A percentile compares a stretch with the other conserved stretches of the same genome.
phyloP scores from a whole-genome alignment of 2,888 invertebrate species.

The Scaptomyza parva region DNA sequence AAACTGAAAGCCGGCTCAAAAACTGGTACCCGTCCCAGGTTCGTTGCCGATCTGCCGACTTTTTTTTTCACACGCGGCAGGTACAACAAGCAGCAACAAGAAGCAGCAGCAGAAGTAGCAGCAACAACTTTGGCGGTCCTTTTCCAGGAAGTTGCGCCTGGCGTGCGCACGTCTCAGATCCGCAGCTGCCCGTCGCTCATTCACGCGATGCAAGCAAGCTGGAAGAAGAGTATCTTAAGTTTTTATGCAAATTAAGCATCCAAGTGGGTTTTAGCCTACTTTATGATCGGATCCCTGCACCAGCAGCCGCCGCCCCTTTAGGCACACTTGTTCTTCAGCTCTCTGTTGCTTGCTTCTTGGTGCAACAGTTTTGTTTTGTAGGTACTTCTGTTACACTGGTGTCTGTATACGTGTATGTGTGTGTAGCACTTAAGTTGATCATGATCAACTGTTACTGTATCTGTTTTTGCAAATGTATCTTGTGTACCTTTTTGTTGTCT shows the following conservation, averaged over 20 bases:
- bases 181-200: conserved; percentile 65
- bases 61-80: conserved; percentile 73
- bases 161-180: conserved; percentile 65
- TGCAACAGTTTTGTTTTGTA: no score
- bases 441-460: conserved; percentile 35
- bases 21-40: conserved; percentile 56
- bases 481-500: conserved; percentile 76
- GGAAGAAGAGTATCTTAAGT: conserved; percentile 58
- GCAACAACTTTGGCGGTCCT: conserved; percentile 79
- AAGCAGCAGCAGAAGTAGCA: conserved; percentile 19
- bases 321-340: conserved; percentile 66
- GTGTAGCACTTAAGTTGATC: conserved; percentile 62
- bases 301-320: conserved; percentile 1
- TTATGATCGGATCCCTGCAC: conserved; percentile 59
- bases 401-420: background rate
- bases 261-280: conserved; percentile 76
- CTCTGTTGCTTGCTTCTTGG: no score
- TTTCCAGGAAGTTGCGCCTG: conserved; percentile 80
- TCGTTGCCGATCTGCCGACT: conserved; percentile 10
- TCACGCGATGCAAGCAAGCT: conserved; percentile 57
- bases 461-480: conserved; percentile 29
- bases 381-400: conserved; percentile 56
- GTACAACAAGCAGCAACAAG: conserved; percentile 49
- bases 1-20: conserved; percentile 62
- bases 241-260: conserved; percentile 76